A percentile compares a stretch with the other conserved stretches of the same genome.
These are phyloP conservation scores for Sorex maritimensis DNA, from an alignment of 2,797 vertebrate genomes.

Conservation along the genomic window DNA sequence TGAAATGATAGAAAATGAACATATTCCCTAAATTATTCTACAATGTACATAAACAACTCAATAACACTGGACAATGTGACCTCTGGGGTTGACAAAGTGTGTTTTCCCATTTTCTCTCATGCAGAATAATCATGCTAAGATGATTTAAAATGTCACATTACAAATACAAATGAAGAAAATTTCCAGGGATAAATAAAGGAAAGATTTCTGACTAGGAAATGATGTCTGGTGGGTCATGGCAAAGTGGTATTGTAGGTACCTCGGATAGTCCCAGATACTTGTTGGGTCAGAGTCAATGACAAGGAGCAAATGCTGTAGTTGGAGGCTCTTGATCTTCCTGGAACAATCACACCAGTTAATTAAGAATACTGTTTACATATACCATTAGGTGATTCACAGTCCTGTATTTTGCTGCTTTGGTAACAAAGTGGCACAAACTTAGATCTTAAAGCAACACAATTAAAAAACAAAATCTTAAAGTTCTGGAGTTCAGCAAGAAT, in stretches of 20 bases:
- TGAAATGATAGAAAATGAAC: background rate
- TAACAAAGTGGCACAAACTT: slow-evolving; percentile 10
- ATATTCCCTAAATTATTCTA: slow-evolving; percentile 57
- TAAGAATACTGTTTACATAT: background rate
- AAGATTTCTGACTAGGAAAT: slow-evolving; percentile 50
- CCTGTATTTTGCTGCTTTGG: slow-evolving; percentile 15
- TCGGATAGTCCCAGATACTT: background rate
- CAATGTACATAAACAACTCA: background rate
- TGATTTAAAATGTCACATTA: slow-evolving; percentile 69
- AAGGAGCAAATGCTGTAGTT: background rate
- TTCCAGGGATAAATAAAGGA: slow-evolving; percentile 37
- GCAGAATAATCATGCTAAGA: slow-evolving; percentile 70
- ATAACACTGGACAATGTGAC: slow-evolving; percentile 54
- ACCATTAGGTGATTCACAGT: slow-evolving; percentile 6
- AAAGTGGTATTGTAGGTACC: too few relatives aligned
- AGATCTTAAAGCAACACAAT: background rate
- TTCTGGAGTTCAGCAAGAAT: slow-evolving; percentile 17
- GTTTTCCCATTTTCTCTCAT: slow-evolving; percentile 61
- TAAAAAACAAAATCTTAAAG: background rate
- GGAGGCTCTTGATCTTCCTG: background rate
- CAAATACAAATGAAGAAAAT: slow-evolving; percentile 68
- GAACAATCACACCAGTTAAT: background rate
- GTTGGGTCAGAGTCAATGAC: background rate
- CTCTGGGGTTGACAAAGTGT: slow-evolving; percentile 14
- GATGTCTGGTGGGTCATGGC: background rate